Evolutionary conservation across 2,888 invertebrate species (phyloP).

Genomic region (Hyposoter dolosus): DNA sequence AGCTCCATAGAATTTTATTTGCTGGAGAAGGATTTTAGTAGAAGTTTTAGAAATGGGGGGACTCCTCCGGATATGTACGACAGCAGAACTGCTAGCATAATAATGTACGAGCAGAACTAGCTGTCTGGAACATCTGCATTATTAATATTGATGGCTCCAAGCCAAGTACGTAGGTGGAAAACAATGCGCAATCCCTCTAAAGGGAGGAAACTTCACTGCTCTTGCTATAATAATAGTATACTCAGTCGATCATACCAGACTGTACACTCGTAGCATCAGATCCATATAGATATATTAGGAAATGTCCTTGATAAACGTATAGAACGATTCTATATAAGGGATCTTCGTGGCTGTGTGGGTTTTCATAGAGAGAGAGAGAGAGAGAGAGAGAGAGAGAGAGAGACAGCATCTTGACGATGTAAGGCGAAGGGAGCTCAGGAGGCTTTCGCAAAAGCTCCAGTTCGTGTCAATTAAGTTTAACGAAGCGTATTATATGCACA

Average conservation of each 20-base stretch:
- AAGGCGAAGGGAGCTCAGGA: conserved; percentile 24
- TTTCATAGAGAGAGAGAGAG: neutral
- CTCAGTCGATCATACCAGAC: conserved; percentile 60
- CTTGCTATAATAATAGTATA: conserved; percentile 57
- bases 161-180: conserved; percentile 61
- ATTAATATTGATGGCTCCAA: conserved; percentile 64
- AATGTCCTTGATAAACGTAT: neutral
- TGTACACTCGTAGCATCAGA: neutral
- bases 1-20: neutral
- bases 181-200: conserved; percentile 41
- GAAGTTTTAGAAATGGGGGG: neutral
- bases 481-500: conserved; percentile 60
- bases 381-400: neutral
- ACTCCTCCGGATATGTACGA: conserved; percentile 8
- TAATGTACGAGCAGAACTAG: conserved; percentile 19
- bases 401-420: neutral
- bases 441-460: conserved; percentile 24
- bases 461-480: conserved; percentile 63
- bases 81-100: neutral
- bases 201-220: conserved; percentile 61
- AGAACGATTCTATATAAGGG: conserved; percentile 1
- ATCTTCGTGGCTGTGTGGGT: neutral
- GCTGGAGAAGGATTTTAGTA: neutral
- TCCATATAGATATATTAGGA: neutral
- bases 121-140: conserved; percentile 58